phyloP scores from a whole-genome alignment of 2,888 invertebrate species.

The Gandaritis pyraliata region DNA sequence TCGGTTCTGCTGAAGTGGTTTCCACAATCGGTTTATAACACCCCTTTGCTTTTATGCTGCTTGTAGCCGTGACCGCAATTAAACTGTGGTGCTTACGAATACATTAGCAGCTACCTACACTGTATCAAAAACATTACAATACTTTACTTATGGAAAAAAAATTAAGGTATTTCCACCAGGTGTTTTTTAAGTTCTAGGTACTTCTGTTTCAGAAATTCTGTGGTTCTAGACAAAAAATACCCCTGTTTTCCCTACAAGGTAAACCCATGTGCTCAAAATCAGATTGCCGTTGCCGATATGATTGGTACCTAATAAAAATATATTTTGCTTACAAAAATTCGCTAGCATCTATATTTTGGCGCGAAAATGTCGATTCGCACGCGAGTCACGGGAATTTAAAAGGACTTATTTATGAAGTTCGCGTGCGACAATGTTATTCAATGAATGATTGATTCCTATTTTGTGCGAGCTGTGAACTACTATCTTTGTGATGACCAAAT shows the following conservation, averaged over 20 bases:
- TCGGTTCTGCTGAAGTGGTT: constrained; percentile 8
- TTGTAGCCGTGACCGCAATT: background rate
- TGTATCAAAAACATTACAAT: no score
- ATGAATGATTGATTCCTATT: constrained; percentile 52
- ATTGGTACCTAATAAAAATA: constrained; percentile 14
- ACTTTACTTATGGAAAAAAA: no score
- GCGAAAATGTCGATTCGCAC: constrained; percentile 34
- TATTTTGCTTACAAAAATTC: constrained; percentile 17
- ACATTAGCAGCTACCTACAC: no score
- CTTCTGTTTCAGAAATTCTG: no score
- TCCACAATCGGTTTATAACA: background rate
- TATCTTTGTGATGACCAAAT: constrained; percentile 9
- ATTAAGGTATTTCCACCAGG: no score
- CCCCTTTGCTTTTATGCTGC: constrained; percentile 1
- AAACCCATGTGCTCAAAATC: constrained; percentile 6
- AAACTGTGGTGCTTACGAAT: background rate
- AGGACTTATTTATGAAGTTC: constrained; percentile 52
- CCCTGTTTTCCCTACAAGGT: background rate
- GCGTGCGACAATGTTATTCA: constrained; percentile 51
- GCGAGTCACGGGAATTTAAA: constrained; percentile 43
- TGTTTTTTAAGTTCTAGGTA: no score
- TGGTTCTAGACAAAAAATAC: background rate
- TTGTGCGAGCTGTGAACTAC: constrained; percentile 30
- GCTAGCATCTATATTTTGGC: constrained; percentile 20
- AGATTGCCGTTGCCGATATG: background rate